Base-by-base conservation (phyloP, 2,888 invertebrate genomes). In the Gymnoscelis rufifasciata region DNA sequence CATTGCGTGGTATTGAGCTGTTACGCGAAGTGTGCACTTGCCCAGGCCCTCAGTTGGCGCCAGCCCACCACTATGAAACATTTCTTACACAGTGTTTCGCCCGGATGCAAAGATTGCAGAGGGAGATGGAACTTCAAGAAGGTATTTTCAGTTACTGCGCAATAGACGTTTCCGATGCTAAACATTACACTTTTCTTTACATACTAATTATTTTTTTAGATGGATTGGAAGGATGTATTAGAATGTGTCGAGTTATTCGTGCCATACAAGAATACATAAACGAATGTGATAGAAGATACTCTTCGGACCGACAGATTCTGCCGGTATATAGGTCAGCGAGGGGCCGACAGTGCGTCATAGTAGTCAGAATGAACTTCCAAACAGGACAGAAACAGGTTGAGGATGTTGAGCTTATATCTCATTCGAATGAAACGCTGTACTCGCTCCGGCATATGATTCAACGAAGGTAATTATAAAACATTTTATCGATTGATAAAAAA, bases 221-320 rank as follows among this genome's bases (percentile, higher is more conserved):
- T 68, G 72, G 74, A 43, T 68, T 75, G 6, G 82, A 83, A 60
- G 75, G 68, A 61, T 88, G 88, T 71, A 83, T 83, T 54, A 80
- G 95, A 79, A 96, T 98, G 94, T 96, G 96, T 78, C 92, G 98
- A 59, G 95, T 98, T 43, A 92, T 98, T 80, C 95, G 96, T 83
- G 97, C 98, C 68, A 90, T 98, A 68, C 95, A 96, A 76, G 98
- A 98, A 86, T 98, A 98, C 77, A 93, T 98, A 54, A 94, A 94
- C 65, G 97, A 98, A 86, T 98, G 97, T 88, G 98, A 98, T 90
- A 92, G 93, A 63, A 92, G 93, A 56, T 96, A 94, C 82, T 91
- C 93, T 38, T 95, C 95, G 28, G 98, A 98, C 76, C 90, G 98
- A 56, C 93, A 94, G 70, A 93, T 96, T 66, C 88, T 98, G 65